Percentiles rank a stretch among this genome's conserved stretches.
phyloP scores from a whole-genome alignment of 2,113 vertebrate species.

The Pleuronectes platessa region DNA sequence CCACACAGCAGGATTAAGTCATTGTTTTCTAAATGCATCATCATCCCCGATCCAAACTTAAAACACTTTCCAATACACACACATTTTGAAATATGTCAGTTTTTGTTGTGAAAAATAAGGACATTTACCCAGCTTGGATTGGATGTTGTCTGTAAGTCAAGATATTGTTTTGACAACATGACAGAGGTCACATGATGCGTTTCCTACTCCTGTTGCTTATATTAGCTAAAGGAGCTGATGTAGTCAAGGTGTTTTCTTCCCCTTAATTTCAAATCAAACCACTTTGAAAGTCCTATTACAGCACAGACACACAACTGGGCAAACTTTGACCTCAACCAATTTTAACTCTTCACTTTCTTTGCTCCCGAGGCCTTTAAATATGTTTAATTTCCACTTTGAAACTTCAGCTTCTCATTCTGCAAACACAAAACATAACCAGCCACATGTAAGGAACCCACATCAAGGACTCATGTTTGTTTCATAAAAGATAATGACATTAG shows the following conservation, averaged over 20 bases:
- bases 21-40: no score
- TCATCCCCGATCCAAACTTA: no score
- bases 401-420: constrained; percentile 47
- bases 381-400: constrained; percentile 50
- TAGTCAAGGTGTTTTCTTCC: not conserved
- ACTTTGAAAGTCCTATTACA: constrained; percentile 5
- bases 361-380: constrained; percentile 44
- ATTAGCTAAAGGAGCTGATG: not conserved
- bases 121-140: no score
- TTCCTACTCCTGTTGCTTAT: not conserved
- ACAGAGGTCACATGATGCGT: not conserved
- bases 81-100: not conserved
- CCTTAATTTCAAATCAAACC: not conserved
- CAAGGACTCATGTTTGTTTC: constrained; percentile 69
- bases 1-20: no score
- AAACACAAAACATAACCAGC: constrained; percentile 69
- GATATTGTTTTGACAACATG: not conserved
- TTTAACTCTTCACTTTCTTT: constrained; percentile 49
- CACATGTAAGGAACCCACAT: constrained; percentile 77
- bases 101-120: no score
- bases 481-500: constrained; percentile 74
- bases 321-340: constrained; percentile 35
- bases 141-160: not conserved
- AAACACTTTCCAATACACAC: not conserved
- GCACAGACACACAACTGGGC: constrained; percentile 6